A percentile compares a stretch with the other conserved stretches of the same genome.
Conservation (phyloP, 2,888 invertebrate species). For the Pemphredon lugubris region DNA sequence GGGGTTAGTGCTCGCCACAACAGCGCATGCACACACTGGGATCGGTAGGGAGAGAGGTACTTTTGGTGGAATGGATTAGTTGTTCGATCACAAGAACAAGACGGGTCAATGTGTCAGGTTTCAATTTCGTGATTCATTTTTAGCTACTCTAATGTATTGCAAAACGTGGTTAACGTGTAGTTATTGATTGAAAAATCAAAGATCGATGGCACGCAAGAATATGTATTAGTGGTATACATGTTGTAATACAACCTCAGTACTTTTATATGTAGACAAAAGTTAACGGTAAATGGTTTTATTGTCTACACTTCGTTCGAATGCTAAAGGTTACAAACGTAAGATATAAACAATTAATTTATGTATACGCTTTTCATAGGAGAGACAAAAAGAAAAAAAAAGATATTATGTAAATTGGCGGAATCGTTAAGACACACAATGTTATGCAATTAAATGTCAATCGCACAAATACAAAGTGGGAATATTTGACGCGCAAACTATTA, state of each 20-base stretch:
- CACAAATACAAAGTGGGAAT: conserved; percentile 55
- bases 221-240: conserved; percentile 43
- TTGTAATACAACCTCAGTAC: background rate
- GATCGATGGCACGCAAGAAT: conserved; percentile 42
- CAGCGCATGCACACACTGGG: conserved; percentile 80
- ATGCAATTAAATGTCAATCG: conserved; percentile 50
- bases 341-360: background rate
- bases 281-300: conserved; percentile 30
- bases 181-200: conserved; percentile 47
- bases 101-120: conserved; percentile 54
- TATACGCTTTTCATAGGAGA: too few relatives aligned
- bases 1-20: conserved; percentile 83
- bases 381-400: conserved; percentile 31
- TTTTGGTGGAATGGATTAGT: too few relatives aligned
- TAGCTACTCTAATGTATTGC: conserved; percentile 14
- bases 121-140: conserved; percentile 20
- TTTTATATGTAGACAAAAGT: conserved; percentile 16
- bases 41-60: too few relatives aligned
- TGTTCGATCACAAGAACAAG: conserved; percentile 30
- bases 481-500: conserved; percentile 50
- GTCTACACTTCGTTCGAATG: conserved; percentile 1
- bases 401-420: conserved; percentile 18
- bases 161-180: conserved; percentile 20
- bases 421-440: conserved; percentile 49
- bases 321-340: conserved; percentile 4